Base-by-base conservation (phyloP, 2,113 vertebrate genomes). In the Illadopsis cleaveri region DNA sequence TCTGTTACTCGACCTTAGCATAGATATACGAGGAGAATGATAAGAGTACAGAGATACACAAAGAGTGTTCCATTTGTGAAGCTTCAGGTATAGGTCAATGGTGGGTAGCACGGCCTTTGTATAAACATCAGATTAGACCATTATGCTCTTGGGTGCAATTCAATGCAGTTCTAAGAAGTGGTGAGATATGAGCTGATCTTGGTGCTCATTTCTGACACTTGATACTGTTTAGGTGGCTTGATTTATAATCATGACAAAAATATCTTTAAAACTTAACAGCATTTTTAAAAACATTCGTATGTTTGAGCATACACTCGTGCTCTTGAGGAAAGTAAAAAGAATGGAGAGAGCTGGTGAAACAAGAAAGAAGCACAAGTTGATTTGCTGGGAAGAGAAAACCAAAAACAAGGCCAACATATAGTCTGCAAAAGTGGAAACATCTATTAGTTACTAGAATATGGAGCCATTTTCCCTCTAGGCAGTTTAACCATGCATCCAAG, bases 261-360 rank as follows among this genome's bases (percentile, higher is more conserved):
- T 40, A 33, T 11, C 11, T 76, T 60, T 89, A 50, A 72, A 93
- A 68, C 7, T 37, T 61, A 42, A 19, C 6, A 40, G 13, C 7
- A 35, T 70, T 71, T 91, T 53, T 1, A 0, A 82, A 81, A 48
- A 24, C 47, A 48, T 24, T 48, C 12, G 6, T 48, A 78, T 56
- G 2, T 69, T 84, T 62, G 50, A 44, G 10, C 5, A 35, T 48
- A 24, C 8, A 8, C 1, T 30, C 3, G 3, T 80, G 15, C 54
- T 69, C 24, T 51, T 75, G 21, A 82, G 31, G 19, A 61, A 61
- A 73, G 4, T 37, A 50, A 82, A 72, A 71, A 27, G 5, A 48
- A 77, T 8, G 5, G 38, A 53, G 61, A 23, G 9, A n/a, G 1
- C 6, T 73, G 31, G 9, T 0, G 1, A 72, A 70, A n/a, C 1